phyloP scores from a whole-genome alignment of 2,888 invertebrate species.

The Mesochorus sp. region DNA sequence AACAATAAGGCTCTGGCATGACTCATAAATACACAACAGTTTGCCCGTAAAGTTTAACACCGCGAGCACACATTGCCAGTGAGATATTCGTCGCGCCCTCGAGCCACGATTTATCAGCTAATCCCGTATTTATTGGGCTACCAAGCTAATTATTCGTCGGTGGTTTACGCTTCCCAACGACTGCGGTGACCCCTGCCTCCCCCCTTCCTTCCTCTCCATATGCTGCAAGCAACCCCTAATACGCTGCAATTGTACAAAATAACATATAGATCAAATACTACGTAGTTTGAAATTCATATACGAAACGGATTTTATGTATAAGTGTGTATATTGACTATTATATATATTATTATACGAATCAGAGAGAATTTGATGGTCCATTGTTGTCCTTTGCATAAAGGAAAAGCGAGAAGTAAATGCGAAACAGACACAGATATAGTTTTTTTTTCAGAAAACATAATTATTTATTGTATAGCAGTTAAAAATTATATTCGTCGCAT shows the following conservation, averaged over 20 bases:
- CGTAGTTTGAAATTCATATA: background rate
- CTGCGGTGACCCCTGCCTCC: slow-evolving; percentile 34
- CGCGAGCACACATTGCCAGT: background rate
- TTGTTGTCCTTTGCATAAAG: too few species aligned
- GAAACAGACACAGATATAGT: too few species aligned
- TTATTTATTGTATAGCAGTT: too few species aligned
- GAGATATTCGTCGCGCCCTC: slow-evolving; percentile 59
- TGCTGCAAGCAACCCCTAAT: too few species aligned
- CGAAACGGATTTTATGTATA: background rate
- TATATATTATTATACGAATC: background rate
- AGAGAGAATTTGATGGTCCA: too few species aligned
- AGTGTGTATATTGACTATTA: background rate
- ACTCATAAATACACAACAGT: background rate
- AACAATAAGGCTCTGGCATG: background rate
- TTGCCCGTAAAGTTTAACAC: background rate
- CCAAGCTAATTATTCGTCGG: slow-evolving; percentile 72
- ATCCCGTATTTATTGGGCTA: slow-evolving; percentile 74
- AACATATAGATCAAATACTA: background rate
- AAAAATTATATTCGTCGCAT: too few species aligned
- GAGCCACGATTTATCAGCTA: slow-evolving; percentile 69
- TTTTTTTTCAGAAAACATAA: too few species aligned
- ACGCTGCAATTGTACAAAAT: background rate
- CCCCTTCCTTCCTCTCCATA: background rate
- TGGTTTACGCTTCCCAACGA: slow-evolving; percentile 50
- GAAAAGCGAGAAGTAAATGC: too few species aligned